Evolutionary conservation across 2,888 invertebrate species (phyloP).

Genomic region (Anaspis maculata): DNA sequence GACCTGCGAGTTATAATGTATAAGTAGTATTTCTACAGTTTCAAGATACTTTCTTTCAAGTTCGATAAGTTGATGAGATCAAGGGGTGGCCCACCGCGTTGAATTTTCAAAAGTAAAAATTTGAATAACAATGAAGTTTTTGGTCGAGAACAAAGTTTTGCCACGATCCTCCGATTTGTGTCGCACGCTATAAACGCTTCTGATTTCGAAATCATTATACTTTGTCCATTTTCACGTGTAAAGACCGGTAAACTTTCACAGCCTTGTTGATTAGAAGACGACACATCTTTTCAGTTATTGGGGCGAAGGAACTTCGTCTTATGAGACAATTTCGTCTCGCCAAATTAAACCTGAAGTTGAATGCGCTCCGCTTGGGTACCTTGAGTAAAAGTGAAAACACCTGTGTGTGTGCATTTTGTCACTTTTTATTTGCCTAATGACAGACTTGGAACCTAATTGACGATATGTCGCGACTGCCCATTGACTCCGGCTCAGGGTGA

Average conservation of each 20-base stretch:
- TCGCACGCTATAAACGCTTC: background rate
- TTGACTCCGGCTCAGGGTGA: too few relatives aligned
- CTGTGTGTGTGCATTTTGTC: conserved; percentile 25
- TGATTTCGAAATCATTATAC: background rate
- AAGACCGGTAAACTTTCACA: conserved; percentile 29
- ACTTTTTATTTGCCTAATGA: conserved; percentile 24
- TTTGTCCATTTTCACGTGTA: conserved; percentile 21
- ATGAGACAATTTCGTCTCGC: conserved; percentile 23
- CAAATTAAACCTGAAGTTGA: conserved; percentile 24
- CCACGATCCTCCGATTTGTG: background rate
- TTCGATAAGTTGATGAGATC: too few relatives aligned
- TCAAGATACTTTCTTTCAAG: too few relatives aligned
- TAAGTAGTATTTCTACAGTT: too few relatives aligned
- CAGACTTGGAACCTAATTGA: conserved; percentile 6
- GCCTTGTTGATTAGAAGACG: conserved; percentile 24
- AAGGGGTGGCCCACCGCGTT: too few relatives aligned
- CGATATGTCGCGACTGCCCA: too few relatives aligned
- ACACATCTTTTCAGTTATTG: conserved; percentile 13
- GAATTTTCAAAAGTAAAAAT: too few relatives aligned
- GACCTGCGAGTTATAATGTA: too few relatives aligned
- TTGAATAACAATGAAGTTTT: too few relatives aligned
- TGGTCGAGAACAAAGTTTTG: background rate
- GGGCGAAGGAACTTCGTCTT: conserved; percentile 13
- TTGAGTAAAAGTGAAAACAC: conserved; percentile 27
- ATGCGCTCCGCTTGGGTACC: conserved; percentile 23